A percentile compares a stretch with the other conserved stretches of the same genome.
Conservation (phyloP, 92 coral and sea anemone genomes). For the Zoanthus solanderi region DNA sequence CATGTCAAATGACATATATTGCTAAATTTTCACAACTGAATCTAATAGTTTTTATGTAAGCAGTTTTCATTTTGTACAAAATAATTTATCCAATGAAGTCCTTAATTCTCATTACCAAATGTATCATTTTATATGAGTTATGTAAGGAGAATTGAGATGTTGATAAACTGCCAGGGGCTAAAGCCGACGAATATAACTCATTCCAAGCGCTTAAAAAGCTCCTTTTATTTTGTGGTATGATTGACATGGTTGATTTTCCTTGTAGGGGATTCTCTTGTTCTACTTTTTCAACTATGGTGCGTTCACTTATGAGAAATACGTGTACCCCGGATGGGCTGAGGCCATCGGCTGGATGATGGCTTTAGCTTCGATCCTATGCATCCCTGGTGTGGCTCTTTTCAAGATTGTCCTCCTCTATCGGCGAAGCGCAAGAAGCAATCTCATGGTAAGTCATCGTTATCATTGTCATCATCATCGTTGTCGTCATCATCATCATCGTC, state of each 20-base stretch:
- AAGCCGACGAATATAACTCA: background rate
- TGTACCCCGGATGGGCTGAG: slow-evolving; percentile 89
- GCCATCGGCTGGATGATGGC: slow-evolving; percentile 88
- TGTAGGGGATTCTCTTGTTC: slow-evolving; percentile 79
- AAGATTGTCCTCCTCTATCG: slow-evolving; percentile 55
- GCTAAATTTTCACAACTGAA: too few species aligned
- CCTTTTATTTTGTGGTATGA: background rate
- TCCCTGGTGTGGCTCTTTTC: slow-evolving; percentile 72
- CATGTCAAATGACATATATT: too few species aligned
- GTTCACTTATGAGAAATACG: slow-evolving; percentile 77
- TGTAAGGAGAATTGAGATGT: too few species aligned
- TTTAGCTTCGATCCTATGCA: slow-evolving; percentile 71
- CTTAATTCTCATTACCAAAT: too few species aligned
- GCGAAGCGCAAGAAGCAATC: background rate
- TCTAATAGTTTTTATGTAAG: too few species aligned
- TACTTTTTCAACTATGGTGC: slow-evolving; percentile 71
- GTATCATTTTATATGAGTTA: too few species aligned
- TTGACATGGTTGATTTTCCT: background rate
- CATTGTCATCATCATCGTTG: background rate
- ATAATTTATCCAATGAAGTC: too few species aligned
- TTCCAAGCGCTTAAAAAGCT: background rate
- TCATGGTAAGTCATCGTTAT: background rate
- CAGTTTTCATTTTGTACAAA: too few species aligned
- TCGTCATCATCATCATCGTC: background rate
- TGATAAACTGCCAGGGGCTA: background rate